Evolutionary conservation across 2,888 invertebrate genomes (phyloP).

Genomic region (Coenonympha glycerion): DNA sequence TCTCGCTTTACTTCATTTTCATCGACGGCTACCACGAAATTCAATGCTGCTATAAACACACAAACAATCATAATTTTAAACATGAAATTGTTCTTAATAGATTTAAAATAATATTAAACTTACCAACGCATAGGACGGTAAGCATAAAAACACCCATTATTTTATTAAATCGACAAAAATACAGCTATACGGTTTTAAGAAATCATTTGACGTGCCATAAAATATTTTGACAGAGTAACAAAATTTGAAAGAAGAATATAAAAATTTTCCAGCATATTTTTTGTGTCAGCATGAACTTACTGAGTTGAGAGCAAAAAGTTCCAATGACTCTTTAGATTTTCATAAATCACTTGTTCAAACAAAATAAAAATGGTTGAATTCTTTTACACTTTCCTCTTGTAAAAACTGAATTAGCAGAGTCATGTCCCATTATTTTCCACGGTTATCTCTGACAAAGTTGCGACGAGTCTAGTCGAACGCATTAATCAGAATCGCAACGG

Average conservation of each 20-base stretch:
- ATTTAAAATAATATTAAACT: constrained; percentile 27
- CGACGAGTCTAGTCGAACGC: constrained; percentile 56
- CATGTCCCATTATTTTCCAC: constrained; percentile 72
- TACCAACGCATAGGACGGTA: constrained; percentile 48
- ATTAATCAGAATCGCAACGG: constrained; percentile 72
- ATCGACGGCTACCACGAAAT: constrained; percentile 41
- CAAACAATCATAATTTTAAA: constrained; percentile 1
- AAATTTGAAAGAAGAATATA: constrained; percentile 60
- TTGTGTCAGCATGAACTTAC: neutral
- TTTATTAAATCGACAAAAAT: constrained; percentile 1
- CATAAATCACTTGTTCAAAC: constrained; percentile 17
- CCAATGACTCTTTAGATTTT: constrained; percentile 3
- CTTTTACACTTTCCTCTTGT: constrained; percentile 23
- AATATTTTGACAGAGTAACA: constrained; percentile 43
- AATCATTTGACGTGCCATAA: constrained; percentile 31
- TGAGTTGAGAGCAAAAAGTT: constrained; percentile 8
- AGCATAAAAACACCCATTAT: constrained; percentile 17
- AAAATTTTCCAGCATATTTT: constrained; percentile 18
- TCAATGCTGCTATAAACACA: constrained; percentile 33
- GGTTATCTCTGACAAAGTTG: constrained; percentile 72
- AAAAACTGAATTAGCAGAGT: constrained; percentile 65
- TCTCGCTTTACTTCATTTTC: constrained; percentile 52
- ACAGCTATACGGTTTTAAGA: constrained; percentile 5
- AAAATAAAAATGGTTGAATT: constrained; percentile 15
- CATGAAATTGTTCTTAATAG: neutral